These are phyloP conservation scores for Physocephala rufipes DNA, from an alignment of 2,888 invertebrate genomes.

Conservation along the genomic window DNA sequence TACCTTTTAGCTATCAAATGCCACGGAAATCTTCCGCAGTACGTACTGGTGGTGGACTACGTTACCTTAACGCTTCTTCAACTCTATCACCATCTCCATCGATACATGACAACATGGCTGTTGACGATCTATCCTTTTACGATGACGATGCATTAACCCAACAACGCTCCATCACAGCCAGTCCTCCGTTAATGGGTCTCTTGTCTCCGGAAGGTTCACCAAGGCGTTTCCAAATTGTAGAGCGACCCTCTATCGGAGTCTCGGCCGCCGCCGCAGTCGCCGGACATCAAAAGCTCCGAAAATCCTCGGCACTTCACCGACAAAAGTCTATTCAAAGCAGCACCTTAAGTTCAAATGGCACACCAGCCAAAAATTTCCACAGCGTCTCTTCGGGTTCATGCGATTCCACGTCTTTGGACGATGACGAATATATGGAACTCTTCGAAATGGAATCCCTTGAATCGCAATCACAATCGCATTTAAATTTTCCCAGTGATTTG, in stretches of 20 bases:
- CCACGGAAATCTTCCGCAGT: conserved; percentile 3
- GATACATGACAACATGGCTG: conserved; percentile 51
- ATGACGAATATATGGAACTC: conserved; percentile 72
- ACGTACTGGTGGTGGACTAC: conserved; percentile 28
- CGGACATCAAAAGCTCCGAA: conserved; percentile 41
- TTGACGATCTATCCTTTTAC: conserved; percentile 64
- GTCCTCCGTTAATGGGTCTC: conserved; percentile 56
- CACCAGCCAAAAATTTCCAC: conserved; percentile 62
- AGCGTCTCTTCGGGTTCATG: conserved; percentile 68
- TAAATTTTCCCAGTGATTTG: conserved; percentile 69
- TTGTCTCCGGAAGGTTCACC: conserved; percentile 64
- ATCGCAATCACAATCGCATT: conserved; percentile 57
- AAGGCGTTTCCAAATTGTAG: conserved; percentile 59
- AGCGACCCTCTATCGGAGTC: conserved; percentile 36
- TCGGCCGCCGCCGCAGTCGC: conserved; percentile 5
- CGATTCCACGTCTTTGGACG: conserved; percentile 72
- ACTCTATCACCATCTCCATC: conserved; percentile 13
- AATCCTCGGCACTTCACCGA: conserved; percentile 50
- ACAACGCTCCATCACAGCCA: conserved; percentile 48
- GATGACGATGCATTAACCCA: conserved; percentile 51
- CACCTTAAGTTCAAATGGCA: conserved; percentile 43
- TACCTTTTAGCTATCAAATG: conserved; percentile 46
- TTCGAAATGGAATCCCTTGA: conserved; percentile 70
- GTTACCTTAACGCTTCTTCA: conserved; percentile 47
- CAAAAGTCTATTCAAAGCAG: conserved; percentile 36